Base-by-base conservation (phyloP, 2,888 invertebrate species). In the Lottia scabra region DNA sequence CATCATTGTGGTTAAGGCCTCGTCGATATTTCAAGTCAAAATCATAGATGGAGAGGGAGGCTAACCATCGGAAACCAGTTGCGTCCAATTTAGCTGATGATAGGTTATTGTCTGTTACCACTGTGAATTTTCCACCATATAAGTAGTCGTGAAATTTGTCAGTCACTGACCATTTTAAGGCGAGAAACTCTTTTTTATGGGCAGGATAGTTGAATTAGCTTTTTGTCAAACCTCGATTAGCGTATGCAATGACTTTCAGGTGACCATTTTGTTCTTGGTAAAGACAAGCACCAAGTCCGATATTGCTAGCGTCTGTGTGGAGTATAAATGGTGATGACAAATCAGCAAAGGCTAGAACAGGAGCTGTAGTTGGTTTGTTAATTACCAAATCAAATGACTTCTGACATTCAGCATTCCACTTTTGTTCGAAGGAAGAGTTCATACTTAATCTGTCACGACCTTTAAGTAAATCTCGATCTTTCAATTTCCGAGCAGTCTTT, bases 51-150 rank as follows among this genome's bases (percentile, higher is more conserved):
- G 48, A 48, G 16, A 48, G n/a, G 48, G 48, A 48, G 48, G 48
- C 48, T n/a, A 48, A 15, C 48, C 48, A 48, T 48, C 48, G 48
- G 15, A 48, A 48, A 15, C 48, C n/a, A n/a, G 48, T 48, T n/a
- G 48, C 48, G 4, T 48, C 48, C n/a, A 48, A n/a, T 48, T n/a
- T 48, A 5, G 48, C 48, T 3, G 48, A 48, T n/a, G 48, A 48
- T 4, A 30, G 78, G 45, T 79, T 79, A 56, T 78, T 76, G 62
- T 78, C 78, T n/a, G 78, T 76, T 6, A 71, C 45, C 12, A 79
- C 75, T 16, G 70, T 67, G 48, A 78, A 78, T 0, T 62, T 30
- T 67, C 43, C 64, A 8, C 68, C 71, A 23, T 71, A 74, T n/a
- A 76, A 38, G 44, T 71, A 48, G 48, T 48, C 48, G 2, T 68